These are phyloP conservation scores for Elephas maximus DNA, from an alignment of 2,113 vertebrate species.

Conservation along the genomic window DNA sequence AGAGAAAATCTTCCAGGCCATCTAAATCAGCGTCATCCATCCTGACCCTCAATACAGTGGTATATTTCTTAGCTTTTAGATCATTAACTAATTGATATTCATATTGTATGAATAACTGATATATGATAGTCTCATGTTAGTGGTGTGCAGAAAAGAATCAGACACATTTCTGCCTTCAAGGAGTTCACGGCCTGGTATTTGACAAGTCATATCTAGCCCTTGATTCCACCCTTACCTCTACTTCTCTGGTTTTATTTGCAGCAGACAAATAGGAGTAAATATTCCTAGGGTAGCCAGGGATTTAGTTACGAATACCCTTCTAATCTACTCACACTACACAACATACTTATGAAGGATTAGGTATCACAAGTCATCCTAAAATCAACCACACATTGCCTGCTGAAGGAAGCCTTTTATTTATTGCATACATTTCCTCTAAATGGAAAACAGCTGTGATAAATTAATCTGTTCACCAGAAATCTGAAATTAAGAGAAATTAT, in stretches of 20 bases:
- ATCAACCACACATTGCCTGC: slow-evolving; percentile 12
- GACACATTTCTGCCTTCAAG: background rate
- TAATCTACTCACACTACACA: background rate
- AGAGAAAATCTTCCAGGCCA: background rate
- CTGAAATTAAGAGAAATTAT: background rate
- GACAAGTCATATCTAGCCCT: background rate
- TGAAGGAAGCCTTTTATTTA: slow-evolving; percentile 54
- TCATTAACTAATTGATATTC: background rate
- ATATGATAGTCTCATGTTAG: background rate
- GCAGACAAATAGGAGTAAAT: slow-evolving; percentile 43
- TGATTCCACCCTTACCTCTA: background rate
- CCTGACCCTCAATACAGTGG: background rate
- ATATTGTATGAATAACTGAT: background rate
- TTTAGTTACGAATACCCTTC: slow-evolving; percentile 55
- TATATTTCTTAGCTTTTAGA: background rate
- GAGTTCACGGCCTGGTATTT: background rate
- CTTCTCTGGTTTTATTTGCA: slow-evolving; percentile 52
- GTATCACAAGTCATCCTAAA: slow-evolving; percentile 53
- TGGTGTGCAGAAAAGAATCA: background rate
- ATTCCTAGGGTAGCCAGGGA: background rate
- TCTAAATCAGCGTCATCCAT: background rate
- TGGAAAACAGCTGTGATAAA: slow-evolving; percentile 68
- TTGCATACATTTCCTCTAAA: slow-evolving; percentile 42
- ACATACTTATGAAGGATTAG: background rate
- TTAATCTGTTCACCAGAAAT: slow-evolving; percentile 59